Percentiles rank a stretch among this genome's conserved stretches.
Evolutionary conservation across 2,888 invertebrate genomes (phyloP).

Genomic region (Metacarcinus magister): DNA sequence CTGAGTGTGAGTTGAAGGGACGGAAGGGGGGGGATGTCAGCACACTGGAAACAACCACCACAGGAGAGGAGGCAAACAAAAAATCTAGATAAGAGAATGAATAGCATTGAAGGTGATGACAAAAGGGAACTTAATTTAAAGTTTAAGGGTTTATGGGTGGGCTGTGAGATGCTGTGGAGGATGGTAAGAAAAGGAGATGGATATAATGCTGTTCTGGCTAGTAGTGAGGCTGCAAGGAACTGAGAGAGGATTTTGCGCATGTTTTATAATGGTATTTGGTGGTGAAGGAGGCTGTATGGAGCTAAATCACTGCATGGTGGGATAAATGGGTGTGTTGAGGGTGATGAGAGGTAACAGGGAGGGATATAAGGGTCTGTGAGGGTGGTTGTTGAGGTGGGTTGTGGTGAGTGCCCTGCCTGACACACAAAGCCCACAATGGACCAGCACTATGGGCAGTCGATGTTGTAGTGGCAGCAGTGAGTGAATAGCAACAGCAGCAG

Average conservation of each 20-base stretch:
- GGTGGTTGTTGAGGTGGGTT: neutral
- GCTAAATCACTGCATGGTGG: neutral
- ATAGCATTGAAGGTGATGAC: neutral
- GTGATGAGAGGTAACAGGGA: neutral
- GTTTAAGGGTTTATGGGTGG: neutral
- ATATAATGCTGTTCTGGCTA: neutral
- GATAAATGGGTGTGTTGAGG: neutral
- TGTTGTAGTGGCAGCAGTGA: neutral
- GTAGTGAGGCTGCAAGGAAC: neutral
- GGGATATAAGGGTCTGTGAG: neutral
- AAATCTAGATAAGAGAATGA: neutral
- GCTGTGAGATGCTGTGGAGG: neutral
- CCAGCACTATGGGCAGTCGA: slow-evolving; percentile 18
- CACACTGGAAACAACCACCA: slow-evolving; percentile 29
- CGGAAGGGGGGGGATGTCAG: neutral
- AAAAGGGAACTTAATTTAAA: neutral
- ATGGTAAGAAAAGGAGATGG: neutral
- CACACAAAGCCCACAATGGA: slow-evolving; percentile 22
- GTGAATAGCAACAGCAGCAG: neutral
- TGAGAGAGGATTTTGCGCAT: neutral
- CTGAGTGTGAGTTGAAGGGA: slow-evolving; percentile 1
- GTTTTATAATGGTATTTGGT: neutral
- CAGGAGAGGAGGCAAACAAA: neutral
- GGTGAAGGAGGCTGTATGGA: neutral
- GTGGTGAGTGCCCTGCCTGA: neutral